Evolutionary conservation across 2,113 vertebrate species (phyloP), one percentile per base, ranked within the genome.

Genomic region (Edolisoma coerulescens): DNA sequence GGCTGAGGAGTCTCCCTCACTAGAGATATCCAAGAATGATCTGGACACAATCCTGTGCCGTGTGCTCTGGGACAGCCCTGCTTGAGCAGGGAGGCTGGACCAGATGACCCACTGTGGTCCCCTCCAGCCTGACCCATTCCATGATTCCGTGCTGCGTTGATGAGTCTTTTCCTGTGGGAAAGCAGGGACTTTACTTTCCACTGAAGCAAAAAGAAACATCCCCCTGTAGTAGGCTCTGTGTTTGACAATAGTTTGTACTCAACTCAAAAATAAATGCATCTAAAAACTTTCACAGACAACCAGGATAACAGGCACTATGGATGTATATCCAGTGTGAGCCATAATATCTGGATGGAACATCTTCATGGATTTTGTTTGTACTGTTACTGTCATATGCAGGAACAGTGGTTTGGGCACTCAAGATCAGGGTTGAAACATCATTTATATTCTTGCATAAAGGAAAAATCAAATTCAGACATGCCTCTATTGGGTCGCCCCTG

Each of bases 311-410:
- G 49, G 33, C 18, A 59, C 2, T 27, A 39, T 1, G 5, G 11
- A 26, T 2, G 22, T 24, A 3, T 11, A 47, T 0, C 1, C 5
- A 61, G 5, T 3, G 20, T 35, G 26, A 56, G 8, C 17, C 16
- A 9, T 24, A 69, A 7, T 17, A 68, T 5, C 9, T 45, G 16
- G 7, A 33, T 7, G 53, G 45, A 90, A 64, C 27, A 83, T 1
- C 8, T 44, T 47, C 11, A 54, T 16, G 5, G 20, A 65, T 59
- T 81, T 80, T 6, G 9, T 33, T 77, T 70, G 42, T 54, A 17
- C 16, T 17, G 2, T 33, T 61, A 74, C 15, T 7, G 0, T 21
- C 41, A 26, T 8, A 68, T 15, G 10, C 37, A 78, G 45, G 20
- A 80, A 74, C 3, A 52, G 13, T 13, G 11, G 16, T 28, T 49